These are phyloP conservation scores for Spodoptera litura DNA, from an alignment of 1,140 invertebrate genomes.

Conservation along the genomic window DNA sequence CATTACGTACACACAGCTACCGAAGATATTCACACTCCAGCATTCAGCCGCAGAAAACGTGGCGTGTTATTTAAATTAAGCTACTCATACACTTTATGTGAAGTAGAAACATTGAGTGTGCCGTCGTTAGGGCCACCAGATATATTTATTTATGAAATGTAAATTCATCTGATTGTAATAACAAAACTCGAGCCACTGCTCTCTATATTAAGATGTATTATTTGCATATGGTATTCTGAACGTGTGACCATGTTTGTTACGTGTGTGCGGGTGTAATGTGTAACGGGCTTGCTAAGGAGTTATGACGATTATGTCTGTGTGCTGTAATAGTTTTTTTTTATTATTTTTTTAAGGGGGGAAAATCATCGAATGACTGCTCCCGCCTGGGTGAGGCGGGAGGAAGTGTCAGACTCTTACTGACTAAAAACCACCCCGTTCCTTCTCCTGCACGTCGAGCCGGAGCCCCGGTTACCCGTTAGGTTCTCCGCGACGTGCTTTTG, in stretches of 20 bases:
- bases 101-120: constrained; percentile 74
- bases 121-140: constrained; percentile 75
- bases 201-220: constrained; percentile 85
- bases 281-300: constrained; percentile 24
- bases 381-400: no score
- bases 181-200: constrained; percentile 82
- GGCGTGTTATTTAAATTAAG: constrained; percentile 78
- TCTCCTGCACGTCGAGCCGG: no score
- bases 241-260: constrained; percentile 38
- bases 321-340: no score
- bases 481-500: no score
- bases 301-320: constrained; percentile 20
- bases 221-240: constrained; percentile 76
- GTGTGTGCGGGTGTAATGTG: neutral
- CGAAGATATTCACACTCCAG: constrained; percentile 56
- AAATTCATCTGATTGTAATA: constrained; percentile 85
- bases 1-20: constrained; percentile 31
- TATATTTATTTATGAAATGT: constrained; percentile 86
- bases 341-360: no score
- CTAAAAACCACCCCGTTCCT: no score
- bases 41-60: constrained; percentile 43
- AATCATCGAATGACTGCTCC: no score
- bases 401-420: no score
- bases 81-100: constrained; percentile 63
- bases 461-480: no score